A percentile compares a stretch with the other conserved stretches of the same genome.
phyloP scores from a whole-genome alignment of 2,113 vertebrate genomes.

The Rhinoderma darwinii region DNA sequence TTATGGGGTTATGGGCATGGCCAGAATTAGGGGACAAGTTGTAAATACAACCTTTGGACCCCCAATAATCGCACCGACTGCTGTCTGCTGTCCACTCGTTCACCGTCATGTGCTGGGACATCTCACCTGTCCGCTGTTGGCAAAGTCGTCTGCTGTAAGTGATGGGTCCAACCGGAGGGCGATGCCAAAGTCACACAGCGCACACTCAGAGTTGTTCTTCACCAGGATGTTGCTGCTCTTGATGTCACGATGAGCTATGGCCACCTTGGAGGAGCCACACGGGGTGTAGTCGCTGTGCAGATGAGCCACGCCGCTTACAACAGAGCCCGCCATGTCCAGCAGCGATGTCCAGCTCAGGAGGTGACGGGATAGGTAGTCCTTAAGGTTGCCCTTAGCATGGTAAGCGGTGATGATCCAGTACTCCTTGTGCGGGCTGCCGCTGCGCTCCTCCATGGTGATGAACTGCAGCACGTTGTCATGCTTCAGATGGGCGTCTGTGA shows the following conservation, averaged over 20 bases:
- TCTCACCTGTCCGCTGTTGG: constrained; percentile 87
- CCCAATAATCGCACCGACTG: no score
- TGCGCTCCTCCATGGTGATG: constrained; percentile 80
- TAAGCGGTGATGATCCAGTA: constrained; percentile 91
- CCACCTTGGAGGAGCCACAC: constrained; percentile 78
- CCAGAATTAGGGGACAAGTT: no score
- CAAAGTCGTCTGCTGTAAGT: constrained; percentile 84
- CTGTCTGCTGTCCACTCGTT: no score
- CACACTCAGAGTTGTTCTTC: constrained; percentile 78
- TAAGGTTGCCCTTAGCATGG: constrained; percentile 85
- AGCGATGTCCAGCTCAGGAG: constrained; percentile 82
- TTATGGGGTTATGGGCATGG: no score
- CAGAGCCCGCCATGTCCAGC: constrained; percentile 77
- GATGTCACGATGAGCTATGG: constrained; percentile 86
- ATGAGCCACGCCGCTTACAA: constrained; percentile 83
- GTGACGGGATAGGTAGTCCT: constrained; percentile 82
- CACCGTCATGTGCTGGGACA: no score
- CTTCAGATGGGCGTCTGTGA: constrained; percentile 78
- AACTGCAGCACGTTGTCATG: constrained; percentile 86
- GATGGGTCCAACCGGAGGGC: constrained; percentile 82
- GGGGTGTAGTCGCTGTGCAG: constrained; percentile 84
- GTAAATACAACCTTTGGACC: no score
- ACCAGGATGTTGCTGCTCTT: constrained; percentile 89
- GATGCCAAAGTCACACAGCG: constrained; percentile 88
- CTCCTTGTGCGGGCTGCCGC: constrained; percentile 70